A percentile compares a stretch with the other conserved stretches of the same genome.
These are phyloP conservation scores for Conus ventricosus DNA, from an alignment of 1,140 invertebrate genomes.

Conservation along the genomic window DNA sequence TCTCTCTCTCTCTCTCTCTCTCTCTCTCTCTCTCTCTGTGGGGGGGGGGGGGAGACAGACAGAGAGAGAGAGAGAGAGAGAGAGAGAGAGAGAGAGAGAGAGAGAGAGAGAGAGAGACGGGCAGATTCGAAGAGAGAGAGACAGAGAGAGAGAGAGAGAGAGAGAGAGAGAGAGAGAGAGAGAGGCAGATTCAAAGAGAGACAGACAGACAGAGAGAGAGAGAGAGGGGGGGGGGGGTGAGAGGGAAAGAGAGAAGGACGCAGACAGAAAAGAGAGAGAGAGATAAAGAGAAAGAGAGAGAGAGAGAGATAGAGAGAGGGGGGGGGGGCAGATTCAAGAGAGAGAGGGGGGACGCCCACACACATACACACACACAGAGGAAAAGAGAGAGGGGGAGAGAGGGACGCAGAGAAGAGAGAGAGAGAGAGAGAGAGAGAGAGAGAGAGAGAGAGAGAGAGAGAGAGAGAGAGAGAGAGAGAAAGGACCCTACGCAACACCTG, in stretches of 20 bases:
- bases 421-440: not conserved
- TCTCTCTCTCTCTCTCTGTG: too few relatives aligned
- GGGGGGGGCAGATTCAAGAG: not conserved
- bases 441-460: not conserved
- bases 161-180: conserved; percentile 7
- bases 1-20: too few relatives aligned
- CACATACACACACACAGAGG: not conserved
- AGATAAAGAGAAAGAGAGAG: conserved; percentile 14
- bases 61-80: too few relatives aligned
- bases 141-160: conserved; percentile 8
- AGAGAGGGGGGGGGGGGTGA: not conserved
- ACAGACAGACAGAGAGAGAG: conserved; percentile 3
- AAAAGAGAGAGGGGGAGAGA: not conserved
- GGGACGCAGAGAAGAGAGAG: not conserved
- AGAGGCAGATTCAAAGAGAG: conserved; percentile 1
- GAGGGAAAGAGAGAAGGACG: conserved; percentile 8
- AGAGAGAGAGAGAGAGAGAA: not conserved
- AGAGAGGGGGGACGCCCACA: not conserved
- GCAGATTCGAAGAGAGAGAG: not conserved
- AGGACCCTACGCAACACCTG: not conserved
- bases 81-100: too few relatives aligned
- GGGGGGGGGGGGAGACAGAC: too few relatives aligned
- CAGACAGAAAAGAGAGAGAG: not conserved
- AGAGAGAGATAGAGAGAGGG: conserved; percentile 7
- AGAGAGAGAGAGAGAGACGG: conserved; percentile 1